Base-by-base conservation (phyloP, 2,113 vertebrate species). In the Oryzias javanicus region DNA sequence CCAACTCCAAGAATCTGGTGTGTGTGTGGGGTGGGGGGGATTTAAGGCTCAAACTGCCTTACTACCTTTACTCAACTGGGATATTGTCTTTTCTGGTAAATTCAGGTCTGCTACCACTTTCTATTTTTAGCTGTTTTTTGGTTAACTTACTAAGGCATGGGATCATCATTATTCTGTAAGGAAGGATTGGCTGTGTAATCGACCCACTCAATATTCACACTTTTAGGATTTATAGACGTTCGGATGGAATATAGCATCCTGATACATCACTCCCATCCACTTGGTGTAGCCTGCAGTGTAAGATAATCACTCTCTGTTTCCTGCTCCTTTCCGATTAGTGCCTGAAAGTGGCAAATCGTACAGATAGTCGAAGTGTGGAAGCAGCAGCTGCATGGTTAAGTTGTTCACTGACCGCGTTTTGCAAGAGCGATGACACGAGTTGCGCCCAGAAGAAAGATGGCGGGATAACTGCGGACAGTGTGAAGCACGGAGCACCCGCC, bases 241-340 rank as follows among this genome's bases (percentile, higher is more conserved):
- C 50, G 52, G 22, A 70, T 57, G 35, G 16, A 18, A 16, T 64
- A 35, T 27, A 24, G 22, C 46, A 0, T 15, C 20, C 65, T 78
- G 18, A 25, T 54, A 63, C 78, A 77, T 72, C 55, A 72, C 19
- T 48, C 19, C 44, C 49, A n/a, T 76, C 49, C 22, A 17, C 51
- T 59, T 62, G 62, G 49, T 83, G 68, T 62, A 54, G 14, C 58
- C 64, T 58, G 49, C 2, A 7, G 55, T 35, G 24, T 22, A 51
- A 77, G 69, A 81, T 64, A 66, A 67, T 57, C 58, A 67, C 55
- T 74, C 64, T 75, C 60, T 45, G 61, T 51, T 84, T 81, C 75
- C 82, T 79, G 61, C 54, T 85, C 80, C 84, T 72, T 60, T 42
- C 55, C 48, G 66, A 85, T 81, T 79, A 84, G 77, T 22, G 15